phyloP scores from a whole-genome alignment of 2,113 vertebrate genomes.

The Rallus limicola region DNA sequence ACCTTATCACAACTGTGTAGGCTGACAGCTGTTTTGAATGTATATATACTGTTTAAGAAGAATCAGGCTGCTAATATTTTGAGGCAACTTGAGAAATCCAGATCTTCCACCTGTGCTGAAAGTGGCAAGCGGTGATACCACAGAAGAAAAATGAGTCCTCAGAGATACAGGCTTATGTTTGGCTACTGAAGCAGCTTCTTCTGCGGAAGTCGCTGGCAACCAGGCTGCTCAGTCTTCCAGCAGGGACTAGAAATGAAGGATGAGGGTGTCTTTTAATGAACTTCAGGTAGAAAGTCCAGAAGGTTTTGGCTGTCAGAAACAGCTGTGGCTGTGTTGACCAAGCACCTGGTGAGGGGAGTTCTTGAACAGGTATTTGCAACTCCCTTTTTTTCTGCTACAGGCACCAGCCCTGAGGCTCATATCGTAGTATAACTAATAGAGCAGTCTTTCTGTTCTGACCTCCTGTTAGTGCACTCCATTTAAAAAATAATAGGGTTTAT shows the following conservation, averaged over 20 bases:
- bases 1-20: neutral
- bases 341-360: neutral
- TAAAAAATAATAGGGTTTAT: neutral
- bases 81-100: neutral
- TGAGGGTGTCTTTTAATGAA: constrained; percentile 29
- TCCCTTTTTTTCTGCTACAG: neutral
- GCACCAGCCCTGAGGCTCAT: neutral
- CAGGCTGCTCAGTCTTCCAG: neutral
- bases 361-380: neutral
- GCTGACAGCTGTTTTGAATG: neutral
- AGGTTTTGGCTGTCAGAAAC: constrained; percentile 8
- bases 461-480: neutral
- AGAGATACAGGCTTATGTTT: neutral
- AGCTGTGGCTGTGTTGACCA: neutral
- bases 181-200: neutral
- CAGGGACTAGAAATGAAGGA: constrained; percentile 26
- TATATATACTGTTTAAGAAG: neutral
- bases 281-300: constrained; percentile 1
- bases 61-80: neutral
- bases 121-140: neutral
- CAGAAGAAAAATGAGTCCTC: neutral
- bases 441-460: neutral
- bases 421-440: rapidly evolving
- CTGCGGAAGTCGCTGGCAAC: neutral
- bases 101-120: neutral